Evolutionary conservation across 1,140 invertebrate species (phyloP), one percentile per base, ranked within the genome.

Genomic region (Anoplolepis gracilipes): DNA sequence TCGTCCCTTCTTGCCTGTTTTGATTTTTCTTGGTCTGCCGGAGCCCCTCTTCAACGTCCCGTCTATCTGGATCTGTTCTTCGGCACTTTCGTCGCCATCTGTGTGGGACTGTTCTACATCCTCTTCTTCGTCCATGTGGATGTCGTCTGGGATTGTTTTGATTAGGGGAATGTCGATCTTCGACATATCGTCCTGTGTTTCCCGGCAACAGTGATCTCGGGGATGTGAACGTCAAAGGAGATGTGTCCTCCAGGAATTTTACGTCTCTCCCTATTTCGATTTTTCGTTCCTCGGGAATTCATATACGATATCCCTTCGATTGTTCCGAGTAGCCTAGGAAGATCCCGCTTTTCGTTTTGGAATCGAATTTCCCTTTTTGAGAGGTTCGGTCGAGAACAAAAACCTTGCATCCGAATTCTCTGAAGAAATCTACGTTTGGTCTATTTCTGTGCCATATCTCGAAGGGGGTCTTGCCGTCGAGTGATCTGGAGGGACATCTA

Each of bases 401-500:
- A 0, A 4, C 22, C 2, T 67, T 42, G 22, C 36, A 36, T 25
- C 36, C 65, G 13, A 67, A 64, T 64, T 67, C 22, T 6, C 2
- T 22, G 8, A 42, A 13, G 3, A 2, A 1, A 0, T 10, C 7
- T 0, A 39, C 8, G 0, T 39, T 3, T 0, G 59, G 36, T 11
- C 19, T 19, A 5, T 11, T 33, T 39, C 39, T 11, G 16, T n/a
- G 28, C 59, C 33, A 78, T 0, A 49, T 22, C 33, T 79, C 46
- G 0, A 19, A 53, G 4, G 61, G 30, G 7, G 62, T 79, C 11
- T 53, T 79, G 2, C 64, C 73, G 46, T 62, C n/a, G 25, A 92
- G 61, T 8, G 77, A 73, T 25, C 46, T 77, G 7, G 89, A 79
- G 0, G 88, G 78, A 36, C 87, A 70, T 82, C 92, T 55, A 10